Conservation (phyloP, 2,113 vertebrate genomes). For the Toxostoma redivivum region DNA sequence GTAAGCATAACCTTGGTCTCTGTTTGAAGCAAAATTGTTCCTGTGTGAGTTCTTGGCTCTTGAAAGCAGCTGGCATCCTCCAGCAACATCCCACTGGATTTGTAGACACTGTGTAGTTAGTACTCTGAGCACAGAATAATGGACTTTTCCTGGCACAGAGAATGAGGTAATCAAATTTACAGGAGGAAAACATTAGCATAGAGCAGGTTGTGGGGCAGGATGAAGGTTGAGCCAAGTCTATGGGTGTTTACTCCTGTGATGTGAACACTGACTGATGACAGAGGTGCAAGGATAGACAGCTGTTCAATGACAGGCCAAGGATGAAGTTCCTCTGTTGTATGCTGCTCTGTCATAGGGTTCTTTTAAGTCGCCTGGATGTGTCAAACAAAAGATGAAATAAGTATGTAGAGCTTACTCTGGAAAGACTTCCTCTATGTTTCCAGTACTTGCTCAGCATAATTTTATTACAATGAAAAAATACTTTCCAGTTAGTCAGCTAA, state of each 20-base stretch:
- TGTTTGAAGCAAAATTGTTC: background rate
- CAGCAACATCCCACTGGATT: background rate
- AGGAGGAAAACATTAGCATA: background rate
- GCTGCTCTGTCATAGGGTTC: background rate
- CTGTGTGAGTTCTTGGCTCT: background rate
- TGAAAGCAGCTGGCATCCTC: background rate
- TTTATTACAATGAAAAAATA: slow-evolving; percentile 33
- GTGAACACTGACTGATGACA: background rate
- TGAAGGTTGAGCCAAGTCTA: background rate
- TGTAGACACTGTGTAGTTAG: background rate
- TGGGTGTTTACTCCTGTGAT: background rate
- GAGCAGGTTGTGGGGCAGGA: background rate
- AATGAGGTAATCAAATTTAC: background rate
- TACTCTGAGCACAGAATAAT: background rate
- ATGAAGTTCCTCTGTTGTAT: background rate
- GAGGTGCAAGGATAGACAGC: background rate
- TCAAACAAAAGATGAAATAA: slow-evolving; percentile 7
- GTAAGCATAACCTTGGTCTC: background rate
- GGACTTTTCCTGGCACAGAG: background rate
- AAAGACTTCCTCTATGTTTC: background rate
- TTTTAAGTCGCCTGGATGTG: background rate
- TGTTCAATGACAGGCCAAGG: background rate
- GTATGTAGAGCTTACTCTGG: background rate
- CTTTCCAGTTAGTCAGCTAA: slow-evolving; percentile 36
- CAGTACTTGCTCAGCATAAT: background rate